A percentile compares a stretch with the other conserved stretches of the same genome.
These are phyloP conservation scores for Glossosoma conforme DNA, from an alignment of 1,140 invertebrate genomes.

Conservation along the genomic window DNA sequence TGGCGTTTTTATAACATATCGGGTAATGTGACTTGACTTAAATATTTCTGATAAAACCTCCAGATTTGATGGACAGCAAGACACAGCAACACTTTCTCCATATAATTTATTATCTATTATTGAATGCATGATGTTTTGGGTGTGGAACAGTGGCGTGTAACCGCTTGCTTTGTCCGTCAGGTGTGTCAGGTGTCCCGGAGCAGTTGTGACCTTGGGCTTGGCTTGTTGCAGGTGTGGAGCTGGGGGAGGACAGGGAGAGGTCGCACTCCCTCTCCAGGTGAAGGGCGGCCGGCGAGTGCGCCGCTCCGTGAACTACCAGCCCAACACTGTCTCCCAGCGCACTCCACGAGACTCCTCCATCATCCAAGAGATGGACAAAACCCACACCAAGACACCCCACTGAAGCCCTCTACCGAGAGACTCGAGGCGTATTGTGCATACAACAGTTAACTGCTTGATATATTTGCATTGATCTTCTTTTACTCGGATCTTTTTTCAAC, in stretches of 20 bases:
- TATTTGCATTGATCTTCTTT: too few species aligned
- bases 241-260: slow-evolving; percentile 20
- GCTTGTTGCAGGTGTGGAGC: neutral
- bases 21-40: too few species aligned
- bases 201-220: neutral
- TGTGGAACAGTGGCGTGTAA: slow-evolving; percentile 8
- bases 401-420: too few species aligned
- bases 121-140: neutral
- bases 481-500: too few species aligned
- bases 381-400: neutral
- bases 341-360: neutral
- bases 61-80: neutral
- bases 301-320: neutral
- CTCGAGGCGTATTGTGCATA: too few species aligned
- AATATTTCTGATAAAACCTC: too few species aligned
- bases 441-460: too few species aligned
- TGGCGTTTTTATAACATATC: too few species aligned
- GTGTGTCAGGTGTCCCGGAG: neutral
- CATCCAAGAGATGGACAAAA: neutral
- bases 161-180: slow-evolving; percentile 13
- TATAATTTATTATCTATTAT: neutral
- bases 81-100: neutral
- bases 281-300: slow-evolving; percentile 3
- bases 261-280: slow-evolving; percentile 29
- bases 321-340: neutral